These are phyloP conservation scores for Bombus impatiens DNA, from an alignment of 1,140 invertebrate genomes.

Conservation along the genomic window DNA sequence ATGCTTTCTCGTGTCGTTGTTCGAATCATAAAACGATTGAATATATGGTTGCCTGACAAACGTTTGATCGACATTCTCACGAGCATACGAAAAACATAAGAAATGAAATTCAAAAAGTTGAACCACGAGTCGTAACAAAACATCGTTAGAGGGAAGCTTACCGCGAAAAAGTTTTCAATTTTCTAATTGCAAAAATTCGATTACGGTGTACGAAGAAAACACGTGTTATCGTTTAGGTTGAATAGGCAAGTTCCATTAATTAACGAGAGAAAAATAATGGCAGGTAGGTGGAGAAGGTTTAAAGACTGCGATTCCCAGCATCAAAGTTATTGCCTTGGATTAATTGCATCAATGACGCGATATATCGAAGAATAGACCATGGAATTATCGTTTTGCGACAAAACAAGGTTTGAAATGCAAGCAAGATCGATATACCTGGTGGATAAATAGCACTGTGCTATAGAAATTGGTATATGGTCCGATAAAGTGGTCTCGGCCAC, in stretches of 20 bases:
- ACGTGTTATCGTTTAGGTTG: too few species aligned
- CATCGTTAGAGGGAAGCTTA: too few species aligned
- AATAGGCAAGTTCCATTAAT: too few species aligned
- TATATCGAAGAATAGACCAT: background rate
- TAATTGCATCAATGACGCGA: background rate
- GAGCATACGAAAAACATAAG: background rate
- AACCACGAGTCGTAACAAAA: too few species aligned
- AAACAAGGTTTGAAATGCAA: conserved; percentile 10
- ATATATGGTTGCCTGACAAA: conserved; percentile 3
- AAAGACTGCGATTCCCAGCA: background rate
- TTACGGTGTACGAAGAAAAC: background rate
- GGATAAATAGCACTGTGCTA: conserved; percentile 19
- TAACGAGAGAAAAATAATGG: too few species aligned
- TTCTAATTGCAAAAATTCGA: background rate
- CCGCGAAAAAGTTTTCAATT: too few species aligned
- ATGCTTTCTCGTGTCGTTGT: background rate
- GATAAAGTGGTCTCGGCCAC: conserved; percentile 29
- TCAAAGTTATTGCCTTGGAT: background rate
- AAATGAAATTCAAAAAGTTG: too few species aligned
- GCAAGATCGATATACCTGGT: conserved; percentile 27
- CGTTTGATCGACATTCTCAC: background rate
- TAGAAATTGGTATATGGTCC: conserved; percentile 8
- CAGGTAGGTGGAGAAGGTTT: background rate
- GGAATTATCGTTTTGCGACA: conserved; percentile 18
- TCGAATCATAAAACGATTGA: background rate